Conservation (phyloP, 2,888 invertebrate species). For the Melangyna quadrimaculata region DNA sequence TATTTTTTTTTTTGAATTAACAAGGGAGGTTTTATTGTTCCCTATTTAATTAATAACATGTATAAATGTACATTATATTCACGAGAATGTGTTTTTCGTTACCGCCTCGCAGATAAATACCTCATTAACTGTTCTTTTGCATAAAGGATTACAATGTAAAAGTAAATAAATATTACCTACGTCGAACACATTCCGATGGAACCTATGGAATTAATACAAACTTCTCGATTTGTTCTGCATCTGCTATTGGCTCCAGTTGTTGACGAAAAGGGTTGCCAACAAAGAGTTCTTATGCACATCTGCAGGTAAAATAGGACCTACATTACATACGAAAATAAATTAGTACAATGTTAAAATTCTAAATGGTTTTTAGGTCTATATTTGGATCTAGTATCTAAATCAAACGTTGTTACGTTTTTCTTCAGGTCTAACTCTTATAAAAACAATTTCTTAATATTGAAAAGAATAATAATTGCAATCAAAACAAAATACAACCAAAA, state of each 20-base stretch:
- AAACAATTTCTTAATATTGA: no score
- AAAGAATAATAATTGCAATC: no score
- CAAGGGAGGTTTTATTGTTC: conserved; percentile 18
- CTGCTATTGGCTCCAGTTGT: neutral
- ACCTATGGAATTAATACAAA: conserved; percentile 34
- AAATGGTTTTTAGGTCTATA: no score
- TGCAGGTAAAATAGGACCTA: no score
- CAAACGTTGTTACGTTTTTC: no score
- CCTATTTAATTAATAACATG: conserved; percentile 53
- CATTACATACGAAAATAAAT: no score
- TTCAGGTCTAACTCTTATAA: no score
- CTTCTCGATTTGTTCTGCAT: conserved; percentile 15
- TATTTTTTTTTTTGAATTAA: neutral
- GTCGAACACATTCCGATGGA: conserved; percentile 35
- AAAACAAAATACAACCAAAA: no score
- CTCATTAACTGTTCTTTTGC: conserved; percentile 37
- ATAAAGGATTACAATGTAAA: conserved; percentile 43
- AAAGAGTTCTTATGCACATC: no score
- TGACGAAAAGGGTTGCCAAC: neutral
- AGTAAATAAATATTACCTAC: conserved; percentile 16
- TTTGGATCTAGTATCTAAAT: no score
- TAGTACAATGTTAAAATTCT: no score
- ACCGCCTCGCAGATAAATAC: conserved; percentile 29
- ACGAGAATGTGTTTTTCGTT: conserved; percentile 19
- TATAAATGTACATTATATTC: no score